Evolutionary conservation across 2,888 invertebrate genomes (phyloP), one percentile per base, ranked within the genome.

Genomic region (Corbicula japonica): DNA sequence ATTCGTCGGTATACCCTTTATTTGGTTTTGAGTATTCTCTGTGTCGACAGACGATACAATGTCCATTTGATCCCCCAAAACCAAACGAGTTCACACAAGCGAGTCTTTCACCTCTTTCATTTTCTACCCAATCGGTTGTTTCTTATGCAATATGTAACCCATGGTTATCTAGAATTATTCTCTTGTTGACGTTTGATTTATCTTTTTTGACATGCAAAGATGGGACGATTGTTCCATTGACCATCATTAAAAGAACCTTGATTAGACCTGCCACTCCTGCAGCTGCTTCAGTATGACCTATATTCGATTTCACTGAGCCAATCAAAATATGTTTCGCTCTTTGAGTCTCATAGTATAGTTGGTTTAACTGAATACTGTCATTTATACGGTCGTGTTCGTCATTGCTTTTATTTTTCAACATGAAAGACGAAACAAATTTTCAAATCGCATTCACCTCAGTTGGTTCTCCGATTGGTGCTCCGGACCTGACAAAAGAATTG

Each of bases 61-160:
- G 90, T 46, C 84, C 65, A 54, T 90, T 90, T 23, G 89, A 87
- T 26, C 90, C 90, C 1, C 90, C 90, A 69, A 89, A 88, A 0
- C 89, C 88, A 78, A 89, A 91, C 10, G 87, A 88, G 63, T 87
- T 90, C 0, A 89, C 74, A 46, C 87, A 86, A 10, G 83, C 85
- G 15, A 86, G 30, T 48, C 87, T 77, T 6, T 71, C 62, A 8
- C 76, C 73, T 15, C 71, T 58, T 21, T 23, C 30, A 48, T 83
- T 73, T 60, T 26, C 41, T 50, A 34, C 54, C 82, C 84, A 86
- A 15, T 66, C 61, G 12, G 23, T n/a, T 12, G 66, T 30, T 1
- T 76, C 38, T 0, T 73, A 74, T 6, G 87, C 77, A 21, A 90
- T 84, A 10, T 74, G 62, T 34, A 90, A 56, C 30, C 84, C 75